Base-by-base conservation (phyloP, 2,797 vertebrate genomes). In the Siniperca undulata region DNA sequence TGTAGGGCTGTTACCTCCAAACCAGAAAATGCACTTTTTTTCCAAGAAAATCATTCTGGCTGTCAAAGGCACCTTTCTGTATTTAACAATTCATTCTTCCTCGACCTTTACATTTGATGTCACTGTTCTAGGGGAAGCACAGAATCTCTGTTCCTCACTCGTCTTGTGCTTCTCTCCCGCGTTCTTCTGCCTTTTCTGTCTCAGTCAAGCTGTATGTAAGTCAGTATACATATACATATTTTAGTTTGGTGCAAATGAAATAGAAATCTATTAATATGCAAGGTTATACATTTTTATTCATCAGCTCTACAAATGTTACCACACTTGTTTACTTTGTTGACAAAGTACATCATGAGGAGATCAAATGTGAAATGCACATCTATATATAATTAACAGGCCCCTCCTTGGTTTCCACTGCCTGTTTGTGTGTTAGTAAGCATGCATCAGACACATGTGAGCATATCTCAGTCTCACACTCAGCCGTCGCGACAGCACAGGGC, bases 1-100 rank as follows among this genome's bases (percentile, higher is more conserved):
- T 56, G 7, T 19, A 40, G 3, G 9, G 34, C 62, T 46, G 55
- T 74, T 44, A 7, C 30, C 56, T 76, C 53, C 34, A 59, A 81
- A 59, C 50, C 48, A 58, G 56, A 59, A 53, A 67, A 75, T 44
- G 7, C 27, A 70, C 58, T 69, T 74, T 55, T 34, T 42, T 58
- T 76, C 59, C 40, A 46, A 61, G 48, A 24, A 53, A 64, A 62
- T 64, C 30, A 42, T 30, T 48, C 0, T 22, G 34, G 17, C 58
- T 24, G 58, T 70, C 36, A 70, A 50, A 70, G 58, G 4, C 30
- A 70, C 40, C 72, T 76, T 81, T 70, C 79, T 70, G 42, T 58
- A 70, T 70, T 70, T 58, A 42, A 58, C 80, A 65, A 1, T 64
- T 42, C 22, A 9, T 46, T 72, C 46, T 73, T 30, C 46, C 22